Percentiles rank a stretch among this genome's conserved stretches.
These are phyloP conservation scores for Monopterus albus DNA, from an alignment of 2,113 vertebrate genomes.

Conservation along the genomic window DNA sequence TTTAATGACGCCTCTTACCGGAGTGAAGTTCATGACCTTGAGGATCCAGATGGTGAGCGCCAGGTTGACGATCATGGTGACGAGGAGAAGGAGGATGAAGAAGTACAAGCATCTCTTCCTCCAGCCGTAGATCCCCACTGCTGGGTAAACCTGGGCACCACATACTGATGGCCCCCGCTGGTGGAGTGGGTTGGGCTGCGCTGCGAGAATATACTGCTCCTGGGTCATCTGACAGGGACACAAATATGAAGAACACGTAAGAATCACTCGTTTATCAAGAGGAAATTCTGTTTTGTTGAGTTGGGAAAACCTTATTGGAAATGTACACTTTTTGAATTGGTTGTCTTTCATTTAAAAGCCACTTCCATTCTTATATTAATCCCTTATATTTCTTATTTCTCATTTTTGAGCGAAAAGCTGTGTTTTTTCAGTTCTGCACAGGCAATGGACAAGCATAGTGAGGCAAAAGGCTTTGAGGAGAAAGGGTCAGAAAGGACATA, in stretches of 20 bases:
- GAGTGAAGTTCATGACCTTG: conserved; percentile 99
- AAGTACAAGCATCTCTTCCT: conserved; percentile 99
- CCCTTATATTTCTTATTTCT: neutral
- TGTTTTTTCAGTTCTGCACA: neutral
- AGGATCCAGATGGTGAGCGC: conserved; percentile 99
- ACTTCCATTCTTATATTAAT: neutral
- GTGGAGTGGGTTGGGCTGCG: conserved; percentile 92
- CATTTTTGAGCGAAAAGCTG: neutral
- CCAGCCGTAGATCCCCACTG: conserved; percentile 98
- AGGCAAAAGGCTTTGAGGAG: neutral
- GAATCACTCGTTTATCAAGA: neutral
- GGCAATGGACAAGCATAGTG: neutral
- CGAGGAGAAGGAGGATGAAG: conserved; percentile 98
- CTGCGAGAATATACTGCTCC: conserved; percentile 97
- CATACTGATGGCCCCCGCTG: conserved; percentile 82
- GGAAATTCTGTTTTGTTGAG: too few relatives aligned
- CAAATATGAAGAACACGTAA: neutral
- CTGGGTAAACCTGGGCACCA: conserved; percentile 89
- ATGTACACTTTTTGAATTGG: too few relatives aligned
- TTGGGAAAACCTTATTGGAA: too few relatives aligned
- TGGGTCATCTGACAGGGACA: conserved; percentile 90
- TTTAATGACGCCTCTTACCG: conserved; percentile 86
- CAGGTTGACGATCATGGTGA: conserved; percentile 99
- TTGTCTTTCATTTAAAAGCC: too few relatives aligned
- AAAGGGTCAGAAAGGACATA: neutral